Evolutionary conservation across 92 coral and sea anemone genomes (phyloP), one percentile per base, ranked within the genome.

Genomic region (Parazoanthus atlanticus): DNA sequence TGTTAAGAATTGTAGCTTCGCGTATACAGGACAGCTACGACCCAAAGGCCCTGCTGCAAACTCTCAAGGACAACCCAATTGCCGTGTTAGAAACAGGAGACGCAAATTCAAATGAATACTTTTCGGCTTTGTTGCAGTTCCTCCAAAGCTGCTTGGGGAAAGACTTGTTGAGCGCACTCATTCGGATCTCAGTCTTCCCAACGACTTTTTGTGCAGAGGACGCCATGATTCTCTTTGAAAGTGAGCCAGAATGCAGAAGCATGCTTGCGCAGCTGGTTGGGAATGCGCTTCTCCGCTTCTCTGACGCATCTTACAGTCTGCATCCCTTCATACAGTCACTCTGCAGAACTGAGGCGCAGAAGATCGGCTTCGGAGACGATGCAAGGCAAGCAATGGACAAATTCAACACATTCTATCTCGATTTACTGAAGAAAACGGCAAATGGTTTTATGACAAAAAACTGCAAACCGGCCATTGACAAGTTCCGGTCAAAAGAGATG

Each of bases 241-340:
- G 38, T 25, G 86, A 89, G 29, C 81, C 70, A 8, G 32, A 85
- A 65, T 91, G 86, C 76, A 81, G 85, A 8, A 32, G 58, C 65
- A 52, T 78, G 13, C 86, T 93, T 11, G 52, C 36, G 40, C 46
- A 34, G 5, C 91, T 95, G 28, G 90, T n/a, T 65, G 80, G 82
- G n/a, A 90, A 90, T 88, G 91, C 98, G 34, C 93, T 95, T 32
- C 74, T 95, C 38, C 87, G 88, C n/a, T 19, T 76, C 82, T 91
- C 83, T 73, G 86, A 69, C 9, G 88, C 41, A 12, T 80, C 76
- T 41, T 95, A 95, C 90, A 91, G 95, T 34, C 54, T 95, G 46
- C 98, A 95, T 84, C 95, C 90, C 66, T 88, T 92, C 23, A 89
- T 95, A 7, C 96, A 95, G 76, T 86, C 96, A 9, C 89, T 89